These are phyloP conservation scores for Vespertilio murinus DNA, from an alignment of 2,797 vertebrate genomes.

Conservation along the genomic window DNA sequence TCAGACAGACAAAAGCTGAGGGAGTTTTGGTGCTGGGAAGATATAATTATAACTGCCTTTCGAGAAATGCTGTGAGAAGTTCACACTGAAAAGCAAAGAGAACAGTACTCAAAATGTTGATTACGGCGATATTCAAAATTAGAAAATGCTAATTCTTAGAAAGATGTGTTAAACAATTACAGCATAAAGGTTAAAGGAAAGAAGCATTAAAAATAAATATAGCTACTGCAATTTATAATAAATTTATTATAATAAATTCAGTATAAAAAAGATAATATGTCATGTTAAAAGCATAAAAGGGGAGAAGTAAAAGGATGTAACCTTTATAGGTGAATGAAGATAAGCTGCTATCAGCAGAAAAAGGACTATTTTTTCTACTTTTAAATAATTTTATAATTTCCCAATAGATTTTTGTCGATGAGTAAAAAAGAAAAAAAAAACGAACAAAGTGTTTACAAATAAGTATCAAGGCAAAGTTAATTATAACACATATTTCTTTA, in stretches of 20 bases:
- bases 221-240: not conserved
- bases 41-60: not conserved
- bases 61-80: not conserved
- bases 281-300: not conserved
- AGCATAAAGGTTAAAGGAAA: not conserved
- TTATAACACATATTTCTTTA: conserved; percentile 91
- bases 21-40: not conserved
- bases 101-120: not conserved
- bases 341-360: not conserved
- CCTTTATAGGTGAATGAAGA: not conserved
- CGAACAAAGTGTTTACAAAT: conserved; percentile 93
- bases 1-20: not conserved
- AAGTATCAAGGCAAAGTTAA: conserved; percentile 97
- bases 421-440: conserved; percentile 83
- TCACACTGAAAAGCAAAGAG: not conserved
- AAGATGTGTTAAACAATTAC: not conserved
- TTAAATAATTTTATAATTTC: conserved; percentile 89
- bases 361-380: conserved; percentile 61
- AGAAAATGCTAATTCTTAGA: not conserved
- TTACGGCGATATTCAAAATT: not conserved
- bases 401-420: conserved; percentile 87
- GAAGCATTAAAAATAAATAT: not conserved
- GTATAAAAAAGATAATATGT: not conserved
- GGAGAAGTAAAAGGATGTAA: not conserved
- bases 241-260: too few species aligned